Percentiles rank a stretch among this genome's conserved stretches.
Evolutionary conservation across 2,888 invertebrate species (phyloP).

Genomic region (Synanthedon myopaeformis): DNA sequence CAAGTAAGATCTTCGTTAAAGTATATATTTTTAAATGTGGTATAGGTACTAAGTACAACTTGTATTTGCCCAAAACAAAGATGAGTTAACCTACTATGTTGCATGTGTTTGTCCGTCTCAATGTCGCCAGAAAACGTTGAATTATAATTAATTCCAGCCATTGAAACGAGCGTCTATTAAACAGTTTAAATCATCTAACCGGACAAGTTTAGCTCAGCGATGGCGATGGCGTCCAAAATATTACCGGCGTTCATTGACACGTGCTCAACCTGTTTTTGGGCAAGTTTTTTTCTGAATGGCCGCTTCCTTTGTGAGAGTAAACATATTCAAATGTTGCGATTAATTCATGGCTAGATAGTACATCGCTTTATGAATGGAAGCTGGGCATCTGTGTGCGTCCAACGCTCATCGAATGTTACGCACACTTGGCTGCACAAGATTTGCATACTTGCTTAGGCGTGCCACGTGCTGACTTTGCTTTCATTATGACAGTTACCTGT

Average conservation of each 20-base stretch:
- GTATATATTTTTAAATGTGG: too few species aligned
- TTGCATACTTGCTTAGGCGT: constrained; percentile 58
- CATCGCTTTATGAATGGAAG: constrained; percentile 66
- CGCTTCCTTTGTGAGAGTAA: constrained; percentile 67
- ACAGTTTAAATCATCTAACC: constrained; percentile 57
- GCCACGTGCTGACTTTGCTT: constrained; percentile 48
- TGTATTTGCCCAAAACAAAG: too few species aligned
- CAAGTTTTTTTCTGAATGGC: constrained; percentile 63
- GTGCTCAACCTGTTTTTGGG: constrained; percentile 66
- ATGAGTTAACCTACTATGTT: neutral
- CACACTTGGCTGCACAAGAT: constrained; percentile 18
- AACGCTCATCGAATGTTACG: constrained; percentile 24
- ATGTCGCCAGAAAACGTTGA: constrained; percentile 29
- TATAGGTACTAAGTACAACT: too few species aligned
- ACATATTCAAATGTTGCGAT: constrained; percentile 71
- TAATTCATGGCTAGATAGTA: constrained; percentile 68
- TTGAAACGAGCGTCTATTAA: constrained; percentile 49
- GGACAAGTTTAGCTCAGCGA: constrained; percentile 36
- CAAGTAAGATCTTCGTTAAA: too few species aligned
- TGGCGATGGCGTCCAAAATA: constrained; percentile 56
- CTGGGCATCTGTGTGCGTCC: constrained; percentile 39
- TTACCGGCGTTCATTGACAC: constrained; percentile 68
- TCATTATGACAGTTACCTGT: constrained; percentile 50
- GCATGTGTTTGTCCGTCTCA: constrained; percentile 2
- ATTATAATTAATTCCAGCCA: constrained; percentile 41